Evolutionary conservation across 2,888 invertebrate species (phyloP), one percentile per base, ranked within the genome.

Genomic region (Auanema freiburgensis): DNA sequence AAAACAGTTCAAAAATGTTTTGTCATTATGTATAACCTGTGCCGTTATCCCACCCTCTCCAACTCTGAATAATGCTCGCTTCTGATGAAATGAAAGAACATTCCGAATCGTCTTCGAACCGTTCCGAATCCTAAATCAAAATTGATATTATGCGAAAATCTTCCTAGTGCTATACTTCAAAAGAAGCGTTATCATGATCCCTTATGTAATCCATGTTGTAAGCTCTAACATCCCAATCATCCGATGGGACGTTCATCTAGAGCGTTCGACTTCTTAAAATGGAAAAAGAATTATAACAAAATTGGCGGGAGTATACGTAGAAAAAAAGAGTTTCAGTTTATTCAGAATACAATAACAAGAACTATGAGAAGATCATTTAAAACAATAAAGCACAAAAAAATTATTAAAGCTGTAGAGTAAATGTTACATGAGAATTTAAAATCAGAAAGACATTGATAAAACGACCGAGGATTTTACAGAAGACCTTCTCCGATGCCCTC

Each of bases 31-130:
- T n/a, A n/a, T 33, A 33, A 67, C 63, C 33, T 66, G 61, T 4
- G 67, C 65, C 50, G 59, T 58, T 49, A 0, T 57, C 43, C 69
- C 68, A 67, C 16, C 70, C 73, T 16, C 73, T 54, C 73, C 73
- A 73, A 46, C 66, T 68, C 54, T 71, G 60, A 14, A 55, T 59
- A 6, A n/a, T n/a, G 33, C 56, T n/a, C 8, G 8, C 53, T 8
- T 55, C 53, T 11, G 14, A n/a, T 14, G 54, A 60, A n/a, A 63
- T 63, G 11, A 42, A 33, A 2, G 74, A 74, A n/a, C 58, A 59
- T 51, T 68, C 66, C 1, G 74, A 74, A 50, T 74, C 74, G 24
- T 77, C 79, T 57, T 79, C 79, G 59, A 79, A 79, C n/a, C 78
- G 66, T 52, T 79, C 79, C 10, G 79, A 79, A 61, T 79, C 79